Evolutionary conservation across 1,140 invertebrate species (phyloP).

Genomic region (Eumeta japonica): DNA sequence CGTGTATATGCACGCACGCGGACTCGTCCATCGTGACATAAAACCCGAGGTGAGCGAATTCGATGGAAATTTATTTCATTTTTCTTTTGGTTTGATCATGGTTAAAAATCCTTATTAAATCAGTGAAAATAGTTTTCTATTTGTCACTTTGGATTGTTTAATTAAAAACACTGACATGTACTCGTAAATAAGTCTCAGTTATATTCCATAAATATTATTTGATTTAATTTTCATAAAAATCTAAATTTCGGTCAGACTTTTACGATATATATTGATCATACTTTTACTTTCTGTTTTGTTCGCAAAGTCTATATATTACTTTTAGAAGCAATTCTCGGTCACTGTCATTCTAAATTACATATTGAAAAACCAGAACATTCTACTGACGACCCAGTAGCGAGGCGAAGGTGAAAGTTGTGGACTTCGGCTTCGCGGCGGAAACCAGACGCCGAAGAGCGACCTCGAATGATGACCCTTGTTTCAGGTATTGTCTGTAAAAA

Average conservation of each 20-base stretch:
- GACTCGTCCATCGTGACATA: conserved; percentile 85
- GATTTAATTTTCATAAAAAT: too few species aligned
- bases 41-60: conserved; percentile 79
- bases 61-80: too few species aligned
- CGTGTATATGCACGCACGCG: conserved; percentile 79
- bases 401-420: conserved; percentile 80
- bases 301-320: background rate
- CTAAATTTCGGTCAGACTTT: too few species aligned
- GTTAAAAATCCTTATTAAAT: too few species aligned
- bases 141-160: too few species aligned
- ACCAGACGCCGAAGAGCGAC: conserved; percentile 64
- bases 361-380: conserved; percentile 44
- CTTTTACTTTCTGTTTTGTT: background rate
- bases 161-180: too few species aligned
- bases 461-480: conserved; percentile 49
- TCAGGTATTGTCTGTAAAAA: too few species aligned
- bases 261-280: too few species aligned
- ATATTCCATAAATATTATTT: too few species aligned
- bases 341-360: too few species aligned
- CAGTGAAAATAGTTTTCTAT: too few species aligned
- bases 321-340: background rate
- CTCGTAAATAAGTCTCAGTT: too few species aligned
- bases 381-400: conserved; percentile 39
- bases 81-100: background rate
- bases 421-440: conserved; percentile 87